Conservation (phyloP, 2,797 vertebrate species). For the Paguma larvata region DNA sequence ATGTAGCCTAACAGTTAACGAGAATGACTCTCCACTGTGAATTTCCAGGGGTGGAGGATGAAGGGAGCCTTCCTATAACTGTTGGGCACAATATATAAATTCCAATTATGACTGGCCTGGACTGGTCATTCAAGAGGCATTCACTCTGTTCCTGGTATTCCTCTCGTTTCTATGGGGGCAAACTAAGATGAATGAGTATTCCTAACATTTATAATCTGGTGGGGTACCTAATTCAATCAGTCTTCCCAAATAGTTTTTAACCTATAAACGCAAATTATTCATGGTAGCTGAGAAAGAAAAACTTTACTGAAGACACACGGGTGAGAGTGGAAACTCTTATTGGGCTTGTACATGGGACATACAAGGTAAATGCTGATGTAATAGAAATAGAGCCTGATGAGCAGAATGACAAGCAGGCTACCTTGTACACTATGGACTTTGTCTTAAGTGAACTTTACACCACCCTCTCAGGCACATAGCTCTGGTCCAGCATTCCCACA, state of each 20-base stretch:
- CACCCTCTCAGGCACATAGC: neutral
- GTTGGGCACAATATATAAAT: slow-evolving; percentile 23
- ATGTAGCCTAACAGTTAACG: neutral
- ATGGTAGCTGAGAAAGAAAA: neutral
- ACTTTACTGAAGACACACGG: neutral
- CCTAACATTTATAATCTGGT: slow-evolving; percentile 12
- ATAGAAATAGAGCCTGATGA: slow-evolving; percentile 47
- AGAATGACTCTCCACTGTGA: neutral
- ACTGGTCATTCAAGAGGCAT: neutral
- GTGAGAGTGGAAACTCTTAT: slow-evolving; percentile 3
- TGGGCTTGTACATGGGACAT: neutral
- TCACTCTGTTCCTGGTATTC: neutral
- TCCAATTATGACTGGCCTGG: neutral
- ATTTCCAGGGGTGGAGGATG: neutral
- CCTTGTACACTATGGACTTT: neutral
- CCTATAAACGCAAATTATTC: slow-evolving; percentile 10
- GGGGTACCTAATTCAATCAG: neutral
- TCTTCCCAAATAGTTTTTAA: slow-evolving; percentile 14
- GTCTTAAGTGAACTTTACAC: neutral
- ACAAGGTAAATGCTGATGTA: slow-evolving; percentile 12
- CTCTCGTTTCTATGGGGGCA: neutral
- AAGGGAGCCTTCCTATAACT: slow-evolving; percentile 15
- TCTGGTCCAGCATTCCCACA: neutral
- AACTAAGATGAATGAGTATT: slow-evolving; percentile 32
- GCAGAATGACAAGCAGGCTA: neutral